Evolutionary conservation across 1,140 invertebrate genomes (phyloP), one percentile per base, ranked within the genome.

Genomic region (Drosophila leontia): DNA sequence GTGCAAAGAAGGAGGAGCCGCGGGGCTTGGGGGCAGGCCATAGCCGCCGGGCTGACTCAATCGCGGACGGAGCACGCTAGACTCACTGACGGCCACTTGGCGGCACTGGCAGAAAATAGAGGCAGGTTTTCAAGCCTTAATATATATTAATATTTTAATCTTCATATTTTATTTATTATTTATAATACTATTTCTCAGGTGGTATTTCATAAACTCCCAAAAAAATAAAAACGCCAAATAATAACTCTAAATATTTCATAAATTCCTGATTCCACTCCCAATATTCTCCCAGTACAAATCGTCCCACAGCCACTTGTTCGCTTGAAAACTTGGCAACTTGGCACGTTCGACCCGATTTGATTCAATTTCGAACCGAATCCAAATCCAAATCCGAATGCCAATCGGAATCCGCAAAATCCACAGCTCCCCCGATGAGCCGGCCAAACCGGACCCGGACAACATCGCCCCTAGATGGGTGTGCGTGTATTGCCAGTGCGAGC

Each of bases 81-180:
- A 91, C 88, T 82, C 81, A 79, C 78, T 90, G 88, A 82, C 81
- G 82, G 88, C 88, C 88, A 85, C 78, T 91, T 77, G 83, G 59
- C 35, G 80, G 68, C 76, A 78, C 82, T 86, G 74, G 11, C 17
- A 68, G 13, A 55, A 70, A 70, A 81, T 57, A 70, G 57, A 63
- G 57, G 76, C 45, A 67, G 62, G 53, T 83, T 75, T 80, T 75
- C 51, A 84, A 85, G 72, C 75, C 65, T 68, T 5, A 8, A 48
- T 48, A 15, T 0, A 12, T 45, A 23, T 23, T 23, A 23, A 23
- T 23, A 23, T 7, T 23, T 7, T 23, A 4, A 45, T 23, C 3
- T 47, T 29, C 0, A 13, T 13, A 42, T 42, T 17, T 17, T 0
- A 23, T 19, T 19, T 26, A 26, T 26, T 26, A 26, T 26, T 26